Percentiles rank a stretch among this genome's conserved stretches.
Evolutionary conservation across 2,797 vertebrate species (phyloP).

Genomic region (Hydrophis major): DNA sequence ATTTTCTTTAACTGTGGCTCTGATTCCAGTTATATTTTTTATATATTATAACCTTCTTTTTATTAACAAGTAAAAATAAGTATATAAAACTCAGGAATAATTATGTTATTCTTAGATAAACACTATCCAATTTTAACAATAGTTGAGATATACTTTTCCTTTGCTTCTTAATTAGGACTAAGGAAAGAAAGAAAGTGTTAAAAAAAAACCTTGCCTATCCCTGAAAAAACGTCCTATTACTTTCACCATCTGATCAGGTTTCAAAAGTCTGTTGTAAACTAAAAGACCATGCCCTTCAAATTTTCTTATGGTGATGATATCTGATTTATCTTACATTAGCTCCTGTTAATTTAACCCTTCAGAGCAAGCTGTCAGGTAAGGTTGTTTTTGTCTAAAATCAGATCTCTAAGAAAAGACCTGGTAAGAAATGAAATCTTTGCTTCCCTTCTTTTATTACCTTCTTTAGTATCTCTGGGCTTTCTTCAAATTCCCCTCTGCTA

Average conservation of each 20-base stretch:
- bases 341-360: conserved; percentile 20
- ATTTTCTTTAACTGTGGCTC: rapidly evolving
- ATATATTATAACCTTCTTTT: not conserved
- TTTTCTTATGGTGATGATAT: not conserved
- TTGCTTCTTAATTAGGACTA: not conserved
- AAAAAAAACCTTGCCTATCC: not conserved
- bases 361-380: conserved; percentile 1
- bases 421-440: conserved; percentile 15
- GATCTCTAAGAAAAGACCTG: not conserved
- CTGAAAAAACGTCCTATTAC: not conserved
- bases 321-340: conserved; percentile 18
- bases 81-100: rapidly evolving
- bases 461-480: not conserved
- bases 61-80: rapidly evolving
- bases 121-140: rapidly evolving
- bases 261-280: not conserved
- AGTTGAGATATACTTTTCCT: not conserved
- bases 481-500: conserved; percentile 53
- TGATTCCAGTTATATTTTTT: rapidly evolving
- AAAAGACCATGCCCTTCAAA: not conserved
- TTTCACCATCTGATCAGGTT: not conserved
- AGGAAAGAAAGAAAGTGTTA: not conserved
- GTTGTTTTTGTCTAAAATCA: conserved; percentile 12
- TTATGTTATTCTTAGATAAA: not conserved
- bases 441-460: not conserved